Percentiles rank a stretch among this genome's conserved stretches.
Conservation (phyloP, 2,113 vertebrate species). For the Muscicapa adusta region DNA sequence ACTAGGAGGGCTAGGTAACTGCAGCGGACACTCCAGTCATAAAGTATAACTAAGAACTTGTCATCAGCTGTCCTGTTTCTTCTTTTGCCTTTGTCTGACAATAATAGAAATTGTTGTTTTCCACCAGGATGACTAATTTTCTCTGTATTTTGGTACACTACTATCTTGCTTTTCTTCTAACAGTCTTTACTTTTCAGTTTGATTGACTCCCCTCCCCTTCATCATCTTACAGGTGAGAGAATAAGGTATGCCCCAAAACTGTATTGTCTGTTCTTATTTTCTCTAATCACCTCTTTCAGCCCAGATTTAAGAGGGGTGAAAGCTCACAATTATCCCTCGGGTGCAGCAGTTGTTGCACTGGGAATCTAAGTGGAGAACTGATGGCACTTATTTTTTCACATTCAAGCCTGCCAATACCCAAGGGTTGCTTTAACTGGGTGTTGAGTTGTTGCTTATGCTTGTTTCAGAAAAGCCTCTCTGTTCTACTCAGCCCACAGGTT, state of each 20-base stretch:
- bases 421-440: background rate
- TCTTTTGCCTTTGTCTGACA: background rate
- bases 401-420: background rate
- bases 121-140: background rate
- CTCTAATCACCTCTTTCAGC: background rate
- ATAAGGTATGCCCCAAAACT: fast-evolving
- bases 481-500: background rate
- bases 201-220: background rate
- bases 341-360: background rate
- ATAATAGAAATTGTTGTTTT: background rate
- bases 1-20: background rate
- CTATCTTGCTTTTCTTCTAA: background rate
- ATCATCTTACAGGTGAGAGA: background rate
- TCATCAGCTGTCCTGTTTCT: background rate
- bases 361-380: background rate
- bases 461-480: background rate
- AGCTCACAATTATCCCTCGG: fast-evolving
- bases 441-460: background rate
- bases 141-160: background rate
- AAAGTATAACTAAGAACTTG: background rate
- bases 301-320: background rate
- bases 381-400: background rate
- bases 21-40: background rate
- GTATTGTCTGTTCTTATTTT: background rate
- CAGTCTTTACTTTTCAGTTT: background rate